Conservation (phyloP, 2,888 invertebrate species). For the Ernsta delagoae region DNA sequence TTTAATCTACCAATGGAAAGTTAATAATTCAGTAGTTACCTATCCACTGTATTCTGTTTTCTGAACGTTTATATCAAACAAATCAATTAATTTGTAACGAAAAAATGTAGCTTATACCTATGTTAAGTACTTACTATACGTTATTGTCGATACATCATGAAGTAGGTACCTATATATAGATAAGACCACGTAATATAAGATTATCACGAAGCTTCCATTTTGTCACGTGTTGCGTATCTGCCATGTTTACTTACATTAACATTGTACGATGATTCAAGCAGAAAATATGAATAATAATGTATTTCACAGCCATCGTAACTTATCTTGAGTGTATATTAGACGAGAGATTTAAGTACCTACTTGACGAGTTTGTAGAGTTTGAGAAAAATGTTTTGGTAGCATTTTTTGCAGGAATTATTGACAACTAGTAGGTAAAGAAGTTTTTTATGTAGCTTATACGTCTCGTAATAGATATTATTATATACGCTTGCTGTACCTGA, state of each 20-base stretch:
- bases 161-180: not conserved
- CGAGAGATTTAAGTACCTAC: not conserved
- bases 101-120: no score
- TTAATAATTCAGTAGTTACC: no score
- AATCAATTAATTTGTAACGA: no score
- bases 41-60: no score
- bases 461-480: no score
- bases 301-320: constrained; percentile 34
- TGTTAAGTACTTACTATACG: not conserved
- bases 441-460: no score
- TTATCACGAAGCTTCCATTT: constrained; percentile 28
- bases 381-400: not conserved
- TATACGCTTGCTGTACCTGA: no score
- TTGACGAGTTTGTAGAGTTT: not conserved
- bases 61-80: no score
- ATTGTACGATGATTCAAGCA: constrained; percentile 4
- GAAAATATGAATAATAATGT: constrained; percentile 33
- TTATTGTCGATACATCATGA: constrained; percentile 20
- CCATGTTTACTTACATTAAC: constrained; percentile 32
- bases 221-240: constrained; percentile 30
- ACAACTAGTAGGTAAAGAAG: not conserved
- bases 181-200: constrained; percentile 15
- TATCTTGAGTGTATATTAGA: not conserved
- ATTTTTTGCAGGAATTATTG: not conserved
- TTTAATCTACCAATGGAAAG: no score